A percentile compares a stretch with the other conserved stretches of the same genome.
phyloP scores from a whole-genome alignment of 2,888 invertebrate genomes.

The Nezara viridula region DNA sequence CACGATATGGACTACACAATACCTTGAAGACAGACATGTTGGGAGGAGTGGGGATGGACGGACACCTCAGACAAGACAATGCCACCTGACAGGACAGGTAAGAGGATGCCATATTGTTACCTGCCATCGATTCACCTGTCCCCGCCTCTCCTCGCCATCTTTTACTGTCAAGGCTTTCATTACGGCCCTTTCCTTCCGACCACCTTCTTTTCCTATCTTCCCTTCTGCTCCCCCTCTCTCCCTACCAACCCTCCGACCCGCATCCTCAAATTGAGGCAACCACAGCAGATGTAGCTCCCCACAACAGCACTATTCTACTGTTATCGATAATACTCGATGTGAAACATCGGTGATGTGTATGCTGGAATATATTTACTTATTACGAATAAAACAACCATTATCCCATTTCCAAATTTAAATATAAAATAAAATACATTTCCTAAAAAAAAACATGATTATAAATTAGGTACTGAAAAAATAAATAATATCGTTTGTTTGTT shows the following conservation, averaged over 20 bases:
- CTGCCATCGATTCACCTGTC: conserved; percentile 54
- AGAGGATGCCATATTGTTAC: conserved; percentile 52
- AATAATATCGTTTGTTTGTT: too few relatives aligned
- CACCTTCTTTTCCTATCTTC: background rate
- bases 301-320: too few relatives aligned
- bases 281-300: background rate
- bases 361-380: too few relatives aligned
- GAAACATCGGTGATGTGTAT: too few relatives aligned
- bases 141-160: conserved; percentile 50
- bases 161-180: conserved; percentile 47
- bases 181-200: background rate
- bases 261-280: background rate
- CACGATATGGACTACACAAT: too few relatives aligned
- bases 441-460: too few relatives aligned
- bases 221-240: background rate
- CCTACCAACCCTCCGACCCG: too few relatives aligned
- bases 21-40: background rate
- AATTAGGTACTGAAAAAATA: too few relatives aligned
- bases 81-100: background rate
- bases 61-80: background rate
- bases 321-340: too few relatives aligned
- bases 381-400: too few relatives aligned
- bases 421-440: too few relatives aligned
- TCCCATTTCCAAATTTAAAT: too few relatives aligned
- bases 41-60: background rate